Conservation (phyloP, 2,888 invertebrate species). For the Apodemia zela region DNA sequence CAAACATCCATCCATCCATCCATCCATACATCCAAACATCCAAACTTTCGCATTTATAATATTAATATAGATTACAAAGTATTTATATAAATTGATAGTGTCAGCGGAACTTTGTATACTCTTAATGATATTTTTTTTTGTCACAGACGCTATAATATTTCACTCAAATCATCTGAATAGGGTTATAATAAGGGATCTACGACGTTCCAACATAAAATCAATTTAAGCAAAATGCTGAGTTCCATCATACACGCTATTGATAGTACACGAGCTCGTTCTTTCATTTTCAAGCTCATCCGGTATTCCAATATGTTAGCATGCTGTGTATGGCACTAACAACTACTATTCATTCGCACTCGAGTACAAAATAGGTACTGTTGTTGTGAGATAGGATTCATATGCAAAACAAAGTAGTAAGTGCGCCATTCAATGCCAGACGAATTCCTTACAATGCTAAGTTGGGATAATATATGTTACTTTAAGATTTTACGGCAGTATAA, state of each 20-base stretch:
- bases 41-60: too few species aligned
- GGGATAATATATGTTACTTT: too few species aligned
- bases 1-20: too few species aligned
- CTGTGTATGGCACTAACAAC: slow-evolving; percentile 10
- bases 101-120: too few species aligned
- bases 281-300: slow-evolving; percentile 1
- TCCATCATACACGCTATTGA: background rate
- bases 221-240: background rate
- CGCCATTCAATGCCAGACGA: too few species aligned
- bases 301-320: background rate
- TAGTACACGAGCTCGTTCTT: background rate
- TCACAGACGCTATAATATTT: too few species aligned
- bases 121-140: too few species aligned
- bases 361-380: background rate
- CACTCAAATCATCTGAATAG: background rate
- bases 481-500: too few species aligned
- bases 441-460: too few species aligned
- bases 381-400: background rate
- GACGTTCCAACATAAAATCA: background rate
- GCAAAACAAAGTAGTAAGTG: background rate
- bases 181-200: background rate
- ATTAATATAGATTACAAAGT: too few species aligned
- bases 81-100: too few species aligned
- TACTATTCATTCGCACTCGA: slow-evolving; percentile 18
- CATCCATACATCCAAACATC: too few species aligned